Conservation (phyloP, 2,113 vertebrate genomes). For the Stictonetta naevosa region DNA sequence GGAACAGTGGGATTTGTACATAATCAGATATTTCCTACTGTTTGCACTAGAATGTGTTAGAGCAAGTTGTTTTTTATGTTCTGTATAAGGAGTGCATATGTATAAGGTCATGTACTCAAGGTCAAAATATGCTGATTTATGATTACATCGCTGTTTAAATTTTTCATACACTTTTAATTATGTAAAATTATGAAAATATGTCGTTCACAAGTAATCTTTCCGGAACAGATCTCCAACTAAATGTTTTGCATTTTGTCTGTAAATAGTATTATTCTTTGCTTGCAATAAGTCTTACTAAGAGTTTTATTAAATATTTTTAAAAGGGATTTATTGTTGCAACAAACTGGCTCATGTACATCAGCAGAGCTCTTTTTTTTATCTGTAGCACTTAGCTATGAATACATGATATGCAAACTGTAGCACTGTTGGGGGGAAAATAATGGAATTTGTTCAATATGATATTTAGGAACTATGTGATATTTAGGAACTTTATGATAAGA, state of each 20-base stretch:
- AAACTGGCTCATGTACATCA: not conserved
- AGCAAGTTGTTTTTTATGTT: not conserved
- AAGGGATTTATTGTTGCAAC: not conserved
- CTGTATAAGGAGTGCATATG: accelerated
- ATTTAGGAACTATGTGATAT: too few species aligned
- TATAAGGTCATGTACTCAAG: not conserved
- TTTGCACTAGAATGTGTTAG: not conserved
- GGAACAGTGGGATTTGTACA: not conserved
- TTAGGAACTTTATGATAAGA: not conserved
- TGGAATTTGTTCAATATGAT: not conserved
- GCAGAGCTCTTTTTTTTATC: not conserved
- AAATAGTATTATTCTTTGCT: not conserved
- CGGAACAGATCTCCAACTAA: not conserved
- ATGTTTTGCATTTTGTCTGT: not conserved
- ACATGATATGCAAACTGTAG: not conserved
- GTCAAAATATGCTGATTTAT: not conserved
- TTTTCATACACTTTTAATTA: not conserved
- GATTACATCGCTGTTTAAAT: not conserved
- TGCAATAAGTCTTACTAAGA: not conserved
- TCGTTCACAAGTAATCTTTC: not conserved
- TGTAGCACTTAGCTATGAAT: not conserved
- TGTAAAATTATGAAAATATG: not conserved
- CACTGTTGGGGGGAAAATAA: not conserved
- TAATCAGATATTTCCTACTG: not conserved
- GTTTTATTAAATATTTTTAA: not conserved